Conservation (phyloP, 2,888 invertebrate species). For the Pachymerium ferrugineum region DNA sequence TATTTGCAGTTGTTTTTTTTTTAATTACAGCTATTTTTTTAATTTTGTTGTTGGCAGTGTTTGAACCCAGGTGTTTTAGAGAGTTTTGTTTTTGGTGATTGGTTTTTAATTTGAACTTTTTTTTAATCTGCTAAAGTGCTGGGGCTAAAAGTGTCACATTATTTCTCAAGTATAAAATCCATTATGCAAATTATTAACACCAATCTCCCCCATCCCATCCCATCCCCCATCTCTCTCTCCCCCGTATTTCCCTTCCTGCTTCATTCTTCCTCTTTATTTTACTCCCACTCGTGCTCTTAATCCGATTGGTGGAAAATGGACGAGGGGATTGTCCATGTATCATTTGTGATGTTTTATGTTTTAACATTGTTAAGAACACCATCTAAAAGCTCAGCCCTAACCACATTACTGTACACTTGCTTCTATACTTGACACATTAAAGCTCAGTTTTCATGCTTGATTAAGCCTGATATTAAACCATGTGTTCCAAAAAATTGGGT, state of each 20-base stretch:
- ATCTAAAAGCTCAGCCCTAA: too few species aligned
- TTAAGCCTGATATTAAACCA: neutral
- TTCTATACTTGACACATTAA: too few species aligned
- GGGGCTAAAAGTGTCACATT: neutral
- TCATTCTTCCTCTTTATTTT: too few species aligned
- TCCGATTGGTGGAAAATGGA: neutral
- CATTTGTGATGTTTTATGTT: neutral
- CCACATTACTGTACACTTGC: too few species aligned
- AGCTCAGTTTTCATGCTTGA: neutral
- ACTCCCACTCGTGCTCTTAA: neutral
- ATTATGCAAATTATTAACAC: conserved; percentile 20
- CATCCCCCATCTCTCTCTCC: neutral
- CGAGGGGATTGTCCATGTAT: neutral
- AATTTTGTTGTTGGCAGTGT: too few species aligned
- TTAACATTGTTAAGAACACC: conserved; percentile 4
- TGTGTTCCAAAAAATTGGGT: too few species aligned
- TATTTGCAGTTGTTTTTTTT: too few species aligned
- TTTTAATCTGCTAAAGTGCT: conserved; percentile 1
- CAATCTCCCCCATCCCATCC: neutral
- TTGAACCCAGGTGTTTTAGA: too few species aligned
- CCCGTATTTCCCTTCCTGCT: neutral
- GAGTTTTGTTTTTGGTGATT: neutral
- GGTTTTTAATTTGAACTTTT: conserved; percentile 7
- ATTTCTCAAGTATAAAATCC: conserved; percentile 1
- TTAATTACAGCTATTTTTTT: too few species aligned